These are phyloP conservation scores for Spondyliosoma cantharus DNA, from an alignment of 2,797 vertebrate species.

Conservation along the genomic window DNA sequence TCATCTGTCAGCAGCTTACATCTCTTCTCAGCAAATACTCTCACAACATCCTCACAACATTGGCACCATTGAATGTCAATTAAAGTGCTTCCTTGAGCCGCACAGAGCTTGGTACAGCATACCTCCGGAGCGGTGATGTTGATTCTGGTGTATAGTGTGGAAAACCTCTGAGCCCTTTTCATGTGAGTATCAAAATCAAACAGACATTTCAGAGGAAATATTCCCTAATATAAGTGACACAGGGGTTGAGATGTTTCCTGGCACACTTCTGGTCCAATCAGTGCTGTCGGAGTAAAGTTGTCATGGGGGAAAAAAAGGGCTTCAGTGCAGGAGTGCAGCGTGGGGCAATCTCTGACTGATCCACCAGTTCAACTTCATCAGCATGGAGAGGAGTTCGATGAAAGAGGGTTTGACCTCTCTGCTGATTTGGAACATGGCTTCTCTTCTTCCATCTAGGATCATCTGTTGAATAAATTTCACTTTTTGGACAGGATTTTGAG, in stretches of 20 bases:
- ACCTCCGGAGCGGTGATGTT: slow-evolving; percentile 21
- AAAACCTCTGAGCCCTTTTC: slow-evolving; percentile 44
- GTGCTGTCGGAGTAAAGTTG: slow-evolving; percentile 33
- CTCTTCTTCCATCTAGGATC: slow-evolving; percentile 29
- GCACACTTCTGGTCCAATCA: slow-evolving; percentile 63
- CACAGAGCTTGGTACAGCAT: slow-evolving; percentile 13
- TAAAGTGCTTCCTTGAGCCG: slow-evolving; percentile 15
- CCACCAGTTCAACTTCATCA: slow-evolving; percentile 66
- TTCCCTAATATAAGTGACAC: slow-evolving; percentile 46
- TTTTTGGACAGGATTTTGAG: slow-evolving; percentile 34
- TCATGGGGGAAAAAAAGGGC: slow-evolving; percentile 39
- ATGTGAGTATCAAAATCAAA: slow-evolving; percentile 55
- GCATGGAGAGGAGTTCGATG: slow-evolving; percentile 58
- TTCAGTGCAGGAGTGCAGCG: slow-evolving; percentile 36
- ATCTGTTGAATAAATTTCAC: slow-evolving; percentile 65
- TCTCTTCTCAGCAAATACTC: slow-evolving; percentile 50
- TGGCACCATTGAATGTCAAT: slow-evolving; percentile 11
- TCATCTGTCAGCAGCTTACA: slow-evolving; percentile 58
- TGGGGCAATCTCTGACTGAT: slow-evolving; percentile 55
- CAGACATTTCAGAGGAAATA: slow-evolving; percentile 56
- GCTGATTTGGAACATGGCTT: slow-evolving; percentile 69
- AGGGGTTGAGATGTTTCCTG: slow-evolving; percentile 64
- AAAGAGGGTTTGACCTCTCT: slow-evolving; percentile 70
- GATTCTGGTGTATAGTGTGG: slow-evolving; percentile 35
- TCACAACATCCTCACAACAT: slow-evolving; percentile 38